phyloP scores from a whole-genome alignment of 2,888 invertebrate species.

The Orgyia antiqua region DNA sequence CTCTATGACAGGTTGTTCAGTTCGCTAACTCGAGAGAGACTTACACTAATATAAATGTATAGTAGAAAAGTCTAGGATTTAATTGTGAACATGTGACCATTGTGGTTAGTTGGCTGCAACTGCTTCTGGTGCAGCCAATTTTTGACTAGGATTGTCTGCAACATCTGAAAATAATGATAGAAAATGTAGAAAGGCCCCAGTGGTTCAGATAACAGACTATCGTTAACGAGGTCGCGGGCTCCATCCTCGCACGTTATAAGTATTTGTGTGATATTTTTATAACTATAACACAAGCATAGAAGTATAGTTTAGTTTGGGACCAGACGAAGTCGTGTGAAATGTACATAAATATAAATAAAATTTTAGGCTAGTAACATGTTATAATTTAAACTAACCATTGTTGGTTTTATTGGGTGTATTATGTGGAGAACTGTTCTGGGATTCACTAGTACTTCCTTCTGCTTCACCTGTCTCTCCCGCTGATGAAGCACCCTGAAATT shows the following conservation, averaged over 20 bases:
- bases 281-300: too few relatives aligned
- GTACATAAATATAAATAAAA: too few relatives aligned
- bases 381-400: slow-evolving; percentile 46
- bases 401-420: slow-evolving; percentile 60
- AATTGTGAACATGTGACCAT: slow-evolving; percentile 21
- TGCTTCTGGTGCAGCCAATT: slow-evolving; percentile 31
- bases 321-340: too few relatives aligned
- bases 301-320: too few relatives aligned
- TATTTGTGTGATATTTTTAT: too few relatives aligned
- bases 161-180: slow-evolving; percentile 41
- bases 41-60: slow-evolving; percentile 34
- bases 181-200: too few relatives aligned
- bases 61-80: slow-evolving; percentile 55
- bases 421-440: slow-evolving; percentile 59
- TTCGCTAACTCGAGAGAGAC: slow-evolving; percentile 33
- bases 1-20: slow-evolving; percentile 7
- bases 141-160: slow-evolving; percentile 51
- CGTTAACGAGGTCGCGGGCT: too few relatives aligned
- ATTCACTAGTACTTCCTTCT: slow-evolving; percentile 65
- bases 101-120: slow-evolving; percentile 54
- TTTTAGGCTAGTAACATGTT: too few relatives aligned
- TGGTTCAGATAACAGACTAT: too few relatives aligned
- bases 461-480: slow-evolving; percentile 58
- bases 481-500: slow-evolving; percentile 35
- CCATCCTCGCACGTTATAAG: too few relatives aligned